A percentile compares a stretch with the other conserved stretches of the same genome.
These are phyloP conservation scores for Lithobates sylvaticus DNA, from an alignment of 2,797 vertebrate species.

Conservation along the genomic window DNA sequence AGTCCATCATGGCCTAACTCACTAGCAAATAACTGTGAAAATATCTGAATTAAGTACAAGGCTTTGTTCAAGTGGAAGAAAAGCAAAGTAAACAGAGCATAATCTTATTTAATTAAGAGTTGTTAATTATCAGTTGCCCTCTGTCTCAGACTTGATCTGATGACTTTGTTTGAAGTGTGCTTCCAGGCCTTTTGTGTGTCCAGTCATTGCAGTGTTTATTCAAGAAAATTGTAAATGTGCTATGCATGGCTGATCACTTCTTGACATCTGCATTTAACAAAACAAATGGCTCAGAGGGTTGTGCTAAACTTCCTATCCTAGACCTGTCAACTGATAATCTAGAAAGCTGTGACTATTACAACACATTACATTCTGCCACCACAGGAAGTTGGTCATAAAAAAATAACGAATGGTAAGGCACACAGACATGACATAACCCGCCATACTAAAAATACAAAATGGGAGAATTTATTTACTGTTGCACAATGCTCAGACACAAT, in stretches of 20 bases:
- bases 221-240: conserved; percentile 69
- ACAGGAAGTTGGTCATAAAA: not conserved
- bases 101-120: conserved; percentile 55
- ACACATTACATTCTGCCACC: not conserved
- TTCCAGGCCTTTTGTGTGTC: conserved; percentile 78
- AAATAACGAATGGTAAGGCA: not conserved
- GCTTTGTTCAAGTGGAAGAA: conserved; percentile 26
- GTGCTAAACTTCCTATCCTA: conserved; percentile 58
- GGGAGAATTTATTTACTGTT: not conserved
- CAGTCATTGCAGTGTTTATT: conserved; percentile 74
- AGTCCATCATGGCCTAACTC: not conserved
- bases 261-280: conserved; percentile 90
- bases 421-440: not conserved
- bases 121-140: conserved; percentile 52
- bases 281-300: conserved; percentile 85
- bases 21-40: conserved; percentile 8
- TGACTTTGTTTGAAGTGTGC: conserved; percentile 74
- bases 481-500: not conserved
- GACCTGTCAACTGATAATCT: conserved; percentile 57
- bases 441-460: not conserved
- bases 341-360: conserved; percentile 47
- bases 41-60: conserved; percentile 19
- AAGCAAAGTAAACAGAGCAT: conserved; percentile 35
- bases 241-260: conserved; percentile 76
- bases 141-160: conserved; percentile 69